phyloP scores from a whole-genome alignment of 2,797 vertebrate species.

The Anguilla pacifica region DNA sequence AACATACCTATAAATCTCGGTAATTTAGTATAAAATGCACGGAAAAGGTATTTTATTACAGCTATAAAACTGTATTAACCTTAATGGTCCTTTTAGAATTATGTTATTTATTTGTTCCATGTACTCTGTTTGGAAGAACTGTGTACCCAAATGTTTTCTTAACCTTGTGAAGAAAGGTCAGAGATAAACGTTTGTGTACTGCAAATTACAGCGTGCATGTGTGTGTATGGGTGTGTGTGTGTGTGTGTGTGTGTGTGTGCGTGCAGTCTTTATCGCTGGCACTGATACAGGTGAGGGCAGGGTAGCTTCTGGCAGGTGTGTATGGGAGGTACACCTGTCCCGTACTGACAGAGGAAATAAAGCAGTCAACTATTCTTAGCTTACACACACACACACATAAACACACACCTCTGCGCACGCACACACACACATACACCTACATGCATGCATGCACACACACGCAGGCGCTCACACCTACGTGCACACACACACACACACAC shows the following conservation, averaged over 20 bases:
- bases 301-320: slow-evolving; percentile 4
- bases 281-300: slow-evolving; percentile 66
- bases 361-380: no score
- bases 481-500: not conserved
- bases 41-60: not conserved
- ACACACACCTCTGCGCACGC: slow-evolving; percentile 14
- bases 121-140: not conserved
- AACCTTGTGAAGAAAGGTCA: slow-evolving; percentile 13
- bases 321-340: slow-evolving; percentile 54
- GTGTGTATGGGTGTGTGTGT: not conserved
- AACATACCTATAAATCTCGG: not conserved
- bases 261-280: slow-evolving; percentile 33
- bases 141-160: slow-evolving; percentile 17
- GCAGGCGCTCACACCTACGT: not conserved
- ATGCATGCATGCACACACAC: not conserved
- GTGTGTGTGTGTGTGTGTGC: slow-evolving; percentile 26
- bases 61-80: not conserved
- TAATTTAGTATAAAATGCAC: not conserved
- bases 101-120: not conserved
- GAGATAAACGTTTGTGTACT: slow-evolving; percentile 4
- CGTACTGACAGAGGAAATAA: slow-evolving; percentile 42
- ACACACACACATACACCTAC: slow-evolving; percentile 17
- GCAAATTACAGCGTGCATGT: not conserved
- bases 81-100: not conserved
- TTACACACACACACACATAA: not conserved